These are phyloP conservation scores for Halictus quadricinctus DNA, from an alignment of 2,888 invertebrate genomes.

Conservation along the genomic window DNA sequence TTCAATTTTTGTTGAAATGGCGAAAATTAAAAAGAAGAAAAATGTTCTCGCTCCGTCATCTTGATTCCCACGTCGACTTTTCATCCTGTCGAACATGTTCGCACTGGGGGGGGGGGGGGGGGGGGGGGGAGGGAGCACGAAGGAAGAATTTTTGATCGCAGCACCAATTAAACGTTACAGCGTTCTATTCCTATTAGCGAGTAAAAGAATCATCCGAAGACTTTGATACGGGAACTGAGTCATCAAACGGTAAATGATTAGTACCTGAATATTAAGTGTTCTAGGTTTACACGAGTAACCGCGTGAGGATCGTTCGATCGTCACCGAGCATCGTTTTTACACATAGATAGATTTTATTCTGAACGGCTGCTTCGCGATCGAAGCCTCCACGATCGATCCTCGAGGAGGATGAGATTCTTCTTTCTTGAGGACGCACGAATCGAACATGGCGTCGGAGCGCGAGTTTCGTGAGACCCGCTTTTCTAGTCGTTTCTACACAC, in stretches of 20 bases:
- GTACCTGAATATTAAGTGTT: constrained; percentile 68
- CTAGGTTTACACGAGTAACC: constrained; percentile 47
- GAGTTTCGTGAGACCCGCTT: neutral
- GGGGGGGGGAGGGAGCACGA: neutral
- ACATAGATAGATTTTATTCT: constrained; percentile 22
- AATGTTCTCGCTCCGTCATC: neutral
- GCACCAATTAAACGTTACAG: constrained; percentile 18
- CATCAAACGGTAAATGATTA: constrained; percentile 58
- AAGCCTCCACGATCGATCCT: neutral
- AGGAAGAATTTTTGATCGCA: neutral
- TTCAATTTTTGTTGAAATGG: neutral
- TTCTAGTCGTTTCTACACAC: constrained; percentile 16
- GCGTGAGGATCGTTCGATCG: constrained; percentile 38
- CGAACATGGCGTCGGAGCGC: neutral
- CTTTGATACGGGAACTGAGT: constrained; percentile 36
- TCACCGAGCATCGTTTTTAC: constrained; percentile 27
- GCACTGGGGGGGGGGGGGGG: no score
- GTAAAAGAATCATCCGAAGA: constrained; percentile 36
- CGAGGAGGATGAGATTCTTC: neutral
- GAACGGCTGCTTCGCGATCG: constrained; percentile 12
- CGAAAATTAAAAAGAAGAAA: neutral
- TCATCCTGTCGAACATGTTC: neutral
- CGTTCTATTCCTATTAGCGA: constrained; percentile 53
- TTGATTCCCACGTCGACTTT: neutral
- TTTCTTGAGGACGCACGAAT: neutral